These are phyloP conservation scores for Torymus aiolomorphi DNA, from an alignment of 2,888 invertebrate genomes.

Conservation along the genomic window DNA sequence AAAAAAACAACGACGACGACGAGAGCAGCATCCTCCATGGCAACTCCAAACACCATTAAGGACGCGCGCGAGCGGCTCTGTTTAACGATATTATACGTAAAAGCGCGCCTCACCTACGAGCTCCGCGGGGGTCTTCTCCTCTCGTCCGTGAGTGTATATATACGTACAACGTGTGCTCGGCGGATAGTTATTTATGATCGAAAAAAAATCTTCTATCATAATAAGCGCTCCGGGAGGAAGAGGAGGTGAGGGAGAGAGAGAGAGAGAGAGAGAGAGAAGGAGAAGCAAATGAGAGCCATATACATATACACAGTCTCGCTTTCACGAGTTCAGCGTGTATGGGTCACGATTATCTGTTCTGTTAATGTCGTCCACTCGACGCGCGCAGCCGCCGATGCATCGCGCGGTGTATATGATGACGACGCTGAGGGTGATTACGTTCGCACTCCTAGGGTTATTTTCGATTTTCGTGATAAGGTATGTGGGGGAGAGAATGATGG, in stretches of 20 bases:
- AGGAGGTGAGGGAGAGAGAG: slow-evolving; percentile 60
- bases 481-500: slow-evolving; percentile 5
- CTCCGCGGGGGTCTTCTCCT: slow-evolving; percentile 68
- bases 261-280: slow-evolving; percentile 56
- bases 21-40: slow-evolving; percentile 20
- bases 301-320: background rate
- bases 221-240: slow-evolving; percentile 62
- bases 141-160: slow-evolving; percentile 33
- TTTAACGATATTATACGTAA: slow-evolving; percentile 57
- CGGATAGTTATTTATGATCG: slow-evolving; percentile 69
- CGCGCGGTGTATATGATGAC: too few relatives aligned
- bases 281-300: slow-evolving; percentile 61
- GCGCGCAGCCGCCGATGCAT: background rate
- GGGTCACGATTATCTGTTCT: slow-evolving; percentile 44
- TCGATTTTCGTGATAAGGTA: too few relatives aligned
- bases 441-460: too few relatives aligned
- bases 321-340: slow-evolving; percentile 10
- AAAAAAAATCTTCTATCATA: slow-evolving; percentile 72
- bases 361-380: slow-evolving; percentile 47
- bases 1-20: background rate
- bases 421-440: too few relatives aligned
- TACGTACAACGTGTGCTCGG: slow-evolving; percentile 6
- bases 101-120: slow-evolving; percentile 63
- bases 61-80: slow-evolving; percentile 38
- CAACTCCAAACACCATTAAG: slow-evolving; percentile 58